Evolutionary conservation across 1,140 invertebrate species (phyloP).

Genomic region (Temnothorax longispinosus): DNA sequence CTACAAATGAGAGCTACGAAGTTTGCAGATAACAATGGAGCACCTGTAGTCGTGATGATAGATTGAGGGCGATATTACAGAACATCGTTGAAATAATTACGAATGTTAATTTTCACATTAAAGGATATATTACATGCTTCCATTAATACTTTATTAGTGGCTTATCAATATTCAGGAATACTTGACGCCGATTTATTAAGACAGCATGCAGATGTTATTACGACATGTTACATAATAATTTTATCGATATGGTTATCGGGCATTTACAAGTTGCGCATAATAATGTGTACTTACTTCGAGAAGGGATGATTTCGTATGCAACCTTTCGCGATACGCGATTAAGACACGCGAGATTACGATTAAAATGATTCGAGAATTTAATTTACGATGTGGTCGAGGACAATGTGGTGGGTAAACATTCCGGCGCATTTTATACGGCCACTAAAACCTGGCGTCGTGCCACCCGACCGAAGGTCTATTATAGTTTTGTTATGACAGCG

Average conservation of each 20-base stretch:
- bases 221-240: not conserved
- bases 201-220: not conserved
- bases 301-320: not conserved
- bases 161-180: not conserved
- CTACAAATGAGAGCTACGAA: constrained; percentile 28
- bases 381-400: constrained; percentile 46
- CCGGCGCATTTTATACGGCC: constrained; percentile 62
- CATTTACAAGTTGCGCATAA: not conserved
- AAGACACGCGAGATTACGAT: not conserved
- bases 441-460: constrained; percentile 69
- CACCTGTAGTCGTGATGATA: constrained; percentile 22
- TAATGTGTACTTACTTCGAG: constrained; percentile 55
- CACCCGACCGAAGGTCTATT: constrained; percentile 82
- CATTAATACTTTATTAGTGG: not conserved
- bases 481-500: constrained; percentile 86
- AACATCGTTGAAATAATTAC: not conserved
- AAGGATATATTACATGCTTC: not conserved
- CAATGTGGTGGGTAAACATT: constrained; percentile 61
- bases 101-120: not conserved
- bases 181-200: not conserved
- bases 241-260: not conserved
- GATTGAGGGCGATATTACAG: too few species aligned
- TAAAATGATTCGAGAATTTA: constrained; percentile 21
- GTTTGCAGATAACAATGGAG: constrained; percentile 27
- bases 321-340: not conserved